Evolutionary conservation across 2,888 invertebrate genomes (phyloP), one percentile per base, ranked within the genome.

Genomic region (Cryptocheilus praepositus): DNA sequence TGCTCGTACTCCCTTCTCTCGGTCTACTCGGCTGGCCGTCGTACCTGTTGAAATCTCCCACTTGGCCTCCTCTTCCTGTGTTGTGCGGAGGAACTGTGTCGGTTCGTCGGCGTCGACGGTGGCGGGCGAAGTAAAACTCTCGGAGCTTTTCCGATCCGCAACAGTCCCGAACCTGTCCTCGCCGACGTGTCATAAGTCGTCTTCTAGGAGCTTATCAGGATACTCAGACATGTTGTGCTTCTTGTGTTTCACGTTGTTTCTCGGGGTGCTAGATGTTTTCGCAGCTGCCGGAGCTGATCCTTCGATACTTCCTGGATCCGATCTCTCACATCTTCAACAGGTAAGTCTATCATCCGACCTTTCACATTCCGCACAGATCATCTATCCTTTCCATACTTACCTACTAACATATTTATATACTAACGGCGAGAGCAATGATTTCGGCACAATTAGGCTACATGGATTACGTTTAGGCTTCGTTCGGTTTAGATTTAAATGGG

Each of bases 111-210:
- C 36, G 36, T 4, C 36, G 25, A 25, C 25, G 61, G 73, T 11
- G 25, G 5, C 25, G 61, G 73, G 68, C 79, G 77, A 76, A 84
- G 85, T 86, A 87, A 88, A 88, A 88, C 88, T 87, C 85, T 80
- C 83, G 74, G 81, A 82, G 84, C 82, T 86, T 84, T 86, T 83
- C 86, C 82, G 83, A 87, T 86, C 85, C 83, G 79, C 77, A 81
- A 85, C 87, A 88, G 88, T 88, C 83, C 81, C 80, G 79, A 84
- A 82, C 84, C 81, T 79, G 84, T 83, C 79, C 77, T 81, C 85
- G 83, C 69, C 79, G 79, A 79, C 79, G 83, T 72, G 76, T 69
- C 75, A 70, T 45, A 58, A 36, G 36, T 11, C 36, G 36, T 7
- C 11, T 8, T 11, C 36, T 4, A 36, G 36, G 11, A 36, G 3